A percentile compares a stretch with the other conserved stretches of the same genome.
These are phyloP conservation scores for Narcine bancroftii DNA, from an alignment of 2,113 vertebrate species.

Conservation along the genomic window DNA sequence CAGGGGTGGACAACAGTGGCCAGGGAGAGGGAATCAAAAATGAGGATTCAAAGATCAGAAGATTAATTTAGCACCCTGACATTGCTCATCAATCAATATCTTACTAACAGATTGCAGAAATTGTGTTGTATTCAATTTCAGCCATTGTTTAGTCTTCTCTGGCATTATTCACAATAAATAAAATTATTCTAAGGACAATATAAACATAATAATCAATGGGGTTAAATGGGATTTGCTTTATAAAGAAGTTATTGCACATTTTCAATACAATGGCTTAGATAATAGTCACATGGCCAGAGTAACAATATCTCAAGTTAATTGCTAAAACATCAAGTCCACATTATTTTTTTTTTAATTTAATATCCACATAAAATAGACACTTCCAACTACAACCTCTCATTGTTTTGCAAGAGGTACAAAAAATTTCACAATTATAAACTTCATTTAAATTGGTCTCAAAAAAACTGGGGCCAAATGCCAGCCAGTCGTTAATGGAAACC, in stretches of 20 bases:
- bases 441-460: neutral
- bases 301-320: neutral
- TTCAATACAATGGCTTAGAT: neutral
- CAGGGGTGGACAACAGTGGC: neutral
- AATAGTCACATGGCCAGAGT: neutral
- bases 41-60: neutral
- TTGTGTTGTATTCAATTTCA: neutral
- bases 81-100: neutral
- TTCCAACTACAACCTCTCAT: neutral
- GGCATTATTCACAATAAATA: neutral
- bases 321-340: too few relatives aligned
- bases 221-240: neutral
- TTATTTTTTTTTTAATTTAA: too few relatives aligned
- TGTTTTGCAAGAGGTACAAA: too few relatives aligned
- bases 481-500: neutral
- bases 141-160: neutral
- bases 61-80: neutral
- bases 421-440: neutral
- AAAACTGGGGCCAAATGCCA: neutral
- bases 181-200: neutral
- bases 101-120: neutral
- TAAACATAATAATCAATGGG: neutral
- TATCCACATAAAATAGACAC: neutral
- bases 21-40: neutral
- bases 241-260: neutral